Conservation (phyloP, 2,888 invertebrate species). For the Proisotoma minuta region DNA sequence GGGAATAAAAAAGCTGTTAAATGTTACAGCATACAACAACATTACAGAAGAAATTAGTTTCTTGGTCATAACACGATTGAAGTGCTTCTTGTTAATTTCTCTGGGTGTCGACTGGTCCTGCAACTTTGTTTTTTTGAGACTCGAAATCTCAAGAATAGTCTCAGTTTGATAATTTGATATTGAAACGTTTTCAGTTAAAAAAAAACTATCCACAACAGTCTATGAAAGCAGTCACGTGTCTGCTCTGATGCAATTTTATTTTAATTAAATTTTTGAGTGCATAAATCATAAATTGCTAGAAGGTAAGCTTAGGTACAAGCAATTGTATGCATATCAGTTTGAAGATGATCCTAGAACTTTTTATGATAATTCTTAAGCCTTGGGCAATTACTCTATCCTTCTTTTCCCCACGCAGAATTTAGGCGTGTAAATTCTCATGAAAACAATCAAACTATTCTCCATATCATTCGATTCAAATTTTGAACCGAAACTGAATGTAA, state of each 20-base stretch:
- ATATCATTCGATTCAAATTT: not conserved
- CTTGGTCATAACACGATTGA: not conserved
- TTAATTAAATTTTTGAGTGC: too few species aligned
- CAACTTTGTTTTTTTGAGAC: too few species aligned
- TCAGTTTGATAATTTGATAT: not conserved
- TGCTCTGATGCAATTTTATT: too few species aligned
- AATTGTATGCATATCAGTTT: too few species aligned
- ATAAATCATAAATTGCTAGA: too few species aligned
- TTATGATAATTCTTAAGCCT: too few species aligned
- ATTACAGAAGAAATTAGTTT: not conserved
- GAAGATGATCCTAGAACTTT: too few species aligned
- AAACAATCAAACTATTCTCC: constrained; percentile 5
- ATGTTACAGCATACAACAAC: not conserved
- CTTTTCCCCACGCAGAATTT: not conserved
- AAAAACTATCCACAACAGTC: not conserved
- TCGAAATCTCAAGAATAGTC: too few species aligned
- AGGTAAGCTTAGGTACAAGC: too few species aligned
- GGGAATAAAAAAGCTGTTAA: not conserved
- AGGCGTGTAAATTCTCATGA: constrained; percentile 2
- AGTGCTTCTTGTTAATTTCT: not conserved
- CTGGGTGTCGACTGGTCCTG: not conserved
- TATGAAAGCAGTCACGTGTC: too few species aligned
- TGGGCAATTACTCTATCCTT: too few species aligned
- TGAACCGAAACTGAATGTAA: not conserved
- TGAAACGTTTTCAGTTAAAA: not conserved